Evolutionary conservation across 2,797 vertebrate genomes (phyloP).

Genomic region (Bothrops alternatus): DNA sequence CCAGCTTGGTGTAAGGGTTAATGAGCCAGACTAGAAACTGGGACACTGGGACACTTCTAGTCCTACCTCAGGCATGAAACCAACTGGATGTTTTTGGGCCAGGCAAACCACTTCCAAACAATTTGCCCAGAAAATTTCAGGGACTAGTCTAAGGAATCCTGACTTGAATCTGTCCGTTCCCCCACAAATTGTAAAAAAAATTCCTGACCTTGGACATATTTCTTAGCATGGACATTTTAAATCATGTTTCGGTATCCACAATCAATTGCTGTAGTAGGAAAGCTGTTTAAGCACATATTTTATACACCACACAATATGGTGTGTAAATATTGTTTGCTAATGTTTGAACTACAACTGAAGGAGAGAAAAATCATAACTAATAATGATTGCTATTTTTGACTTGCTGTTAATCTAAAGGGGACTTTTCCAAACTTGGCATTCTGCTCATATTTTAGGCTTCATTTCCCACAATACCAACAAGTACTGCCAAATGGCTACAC

Average conservation of each 20-base stretch:
- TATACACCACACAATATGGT: not conserved
- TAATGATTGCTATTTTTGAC: slow-evolving; percentile 8
- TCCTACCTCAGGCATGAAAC: not conserved
- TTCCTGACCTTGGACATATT: not conserved
- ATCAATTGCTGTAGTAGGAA: not conserved
- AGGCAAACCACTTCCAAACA: not conserved
- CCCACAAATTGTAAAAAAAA: slow-evolving; percentile 9
- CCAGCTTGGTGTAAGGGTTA: not conserved
- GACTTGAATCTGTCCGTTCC: not conserved
- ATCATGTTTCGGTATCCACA: not conserved
- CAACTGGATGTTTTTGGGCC: not conserved
- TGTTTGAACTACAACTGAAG: not conserved
- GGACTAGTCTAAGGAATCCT: not conserved
- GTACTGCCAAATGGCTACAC: not conserved
- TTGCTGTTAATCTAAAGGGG: slow-evolving; percentile 10
- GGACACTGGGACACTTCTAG: not conserved
- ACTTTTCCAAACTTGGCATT: not conserved
- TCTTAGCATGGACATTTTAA: slow-evolving; percentile 12
- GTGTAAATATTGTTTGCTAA: slow-evolving; percentile 35
- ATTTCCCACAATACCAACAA: not conserved
- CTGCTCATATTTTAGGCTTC: not conserved
- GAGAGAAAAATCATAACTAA: slow-evolving; percentile 12
- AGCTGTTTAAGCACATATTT: slow-evolving; percentile 12
- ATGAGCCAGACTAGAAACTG: not conserved
- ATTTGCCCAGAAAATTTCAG: not conserved